phyloP scores from a whole-genome alignment of 1,140 invertebrate species.

The Dendroctonus ponderosae region DNA sequence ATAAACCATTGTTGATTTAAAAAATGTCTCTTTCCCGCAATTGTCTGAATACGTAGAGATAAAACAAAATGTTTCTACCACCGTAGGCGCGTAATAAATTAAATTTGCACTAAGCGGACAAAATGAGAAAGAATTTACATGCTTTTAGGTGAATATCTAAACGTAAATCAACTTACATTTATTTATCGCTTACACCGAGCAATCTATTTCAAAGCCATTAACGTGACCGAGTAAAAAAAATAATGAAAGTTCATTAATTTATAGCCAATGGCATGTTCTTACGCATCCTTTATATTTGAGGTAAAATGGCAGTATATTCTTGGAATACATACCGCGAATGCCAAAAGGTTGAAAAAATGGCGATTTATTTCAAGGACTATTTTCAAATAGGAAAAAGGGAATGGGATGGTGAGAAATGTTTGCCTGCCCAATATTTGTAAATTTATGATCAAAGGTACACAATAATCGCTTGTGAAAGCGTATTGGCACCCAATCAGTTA shows the following conservation, averaged over 20 bases:
- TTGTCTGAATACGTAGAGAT: background rate
- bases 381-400: too few relatives aligned
- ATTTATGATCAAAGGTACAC: too few relatives aligned
- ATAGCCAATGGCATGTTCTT: slow-evolving; percentile 1
- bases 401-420: too few relatives aligned
- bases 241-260: slow-evolving; percentile 12
- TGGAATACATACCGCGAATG: too few relatives aligned
- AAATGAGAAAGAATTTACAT: slow-evolving; percentile 29
- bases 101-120: slow-evolving; percentile 25
- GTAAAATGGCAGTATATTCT: too few relatives aligned
- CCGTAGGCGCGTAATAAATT: slow-evolving; percentile 14
- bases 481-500: too few relatives aligned
- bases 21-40: background rate
- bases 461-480: too few relatives aligned
- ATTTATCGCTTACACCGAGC: slow-evolving; percentile 22
- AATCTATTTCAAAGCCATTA: slow-evolving; percentile 30
- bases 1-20: too few relatives aligned
- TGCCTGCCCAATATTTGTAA: too few relatives aligned
- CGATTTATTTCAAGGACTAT: too few relatives aligned
- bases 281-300: background rate
- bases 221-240: slow-evolving; percentile 13
- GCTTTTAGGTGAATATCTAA: slow-evolving; percentile 31
- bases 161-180: slow-evolving; percentile 27
- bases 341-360: too few relatives aligned
- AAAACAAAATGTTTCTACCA: slow-evolving; percentile 11